Percentiles rank a stretch among this genome's conserved stretches.
Evolutionary conservation across 2,113 vertebrate genomes (phyloP).

Genomic region (Phodopus roborovskii): DNA sequence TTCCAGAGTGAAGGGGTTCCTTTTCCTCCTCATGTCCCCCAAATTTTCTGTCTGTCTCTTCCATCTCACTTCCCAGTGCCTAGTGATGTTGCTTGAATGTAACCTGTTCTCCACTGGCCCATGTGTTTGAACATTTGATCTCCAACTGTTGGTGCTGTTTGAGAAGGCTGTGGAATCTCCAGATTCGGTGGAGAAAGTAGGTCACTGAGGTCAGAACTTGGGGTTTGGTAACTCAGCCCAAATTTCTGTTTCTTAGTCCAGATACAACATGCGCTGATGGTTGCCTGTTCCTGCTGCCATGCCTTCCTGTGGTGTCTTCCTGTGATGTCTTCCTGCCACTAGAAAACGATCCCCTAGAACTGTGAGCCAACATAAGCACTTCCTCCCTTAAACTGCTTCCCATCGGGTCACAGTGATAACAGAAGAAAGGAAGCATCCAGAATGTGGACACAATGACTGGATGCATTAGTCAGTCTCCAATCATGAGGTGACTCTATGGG

Average conservation of each 20-base stretch:
- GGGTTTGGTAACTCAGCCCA: too few relatives aligned
- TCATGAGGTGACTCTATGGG: neutral
- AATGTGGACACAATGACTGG: neutral
- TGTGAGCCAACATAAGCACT: neutral
- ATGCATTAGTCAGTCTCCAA: neutral
- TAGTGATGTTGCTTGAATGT: neutral
- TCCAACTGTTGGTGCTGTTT: neutral
- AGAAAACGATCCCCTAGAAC: neutral
- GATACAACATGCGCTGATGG: neutral
- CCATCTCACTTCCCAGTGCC: neutral
- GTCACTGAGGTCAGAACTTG: neutral
- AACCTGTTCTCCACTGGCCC: neutral
- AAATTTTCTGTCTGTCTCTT: neutral
- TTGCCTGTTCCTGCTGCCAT: neutral
- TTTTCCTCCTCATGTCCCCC: neutral
- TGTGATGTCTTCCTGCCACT: too few relatives aligned
- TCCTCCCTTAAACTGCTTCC: neutral
- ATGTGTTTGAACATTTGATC: neutral
- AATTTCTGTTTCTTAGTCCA: too few relatives aligned
- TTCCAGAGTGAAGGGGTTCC: neutral
- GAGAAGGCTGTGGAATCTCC: neutral
- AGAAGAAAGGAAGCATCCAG: neutral
- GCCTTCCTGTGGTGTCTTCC: neutral
- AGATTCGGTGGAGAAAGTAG: neutral
- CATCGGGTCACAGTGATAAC: neutral